Evolutionary conservation across 1,140 invertebrate species (phyloP).

Genomic region (Asobara japonica): DNA sequence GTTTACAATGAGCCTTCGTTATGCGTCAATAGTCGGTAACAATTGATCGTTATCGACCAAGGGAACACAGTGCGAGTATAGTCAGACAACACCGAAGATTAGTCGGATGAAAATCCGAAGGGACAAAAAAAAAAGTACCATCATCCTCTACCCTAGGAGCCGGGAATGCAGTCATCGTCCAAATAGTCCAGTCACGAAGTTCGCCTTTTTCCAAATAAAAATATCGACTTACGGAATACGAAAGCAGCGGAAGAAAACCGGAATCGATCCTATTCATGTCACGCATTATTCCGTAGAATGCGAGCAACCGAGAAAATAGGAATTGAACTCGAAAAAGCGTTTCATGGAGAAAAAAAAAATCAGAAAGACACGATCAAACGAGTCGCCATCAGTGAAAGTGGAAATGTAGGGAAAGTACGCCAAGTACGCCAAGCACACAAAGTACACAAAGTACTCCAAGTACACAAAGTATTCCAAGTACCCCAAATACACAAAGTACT

Average conservation of each 20-base stretch:
- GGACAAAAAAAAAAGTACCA: not conserved
- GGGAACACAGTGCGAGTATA: constrained; percentile 37
- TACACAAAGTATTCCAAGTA: no score
- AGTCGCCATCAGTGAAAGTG: no score
- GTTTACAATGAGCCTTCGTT: constrained; percentile 78
- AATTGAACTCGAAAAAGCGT: no score
- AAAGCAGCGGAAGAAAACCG: not conserved
- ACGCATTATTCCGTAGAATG: constrained; percentile 21
- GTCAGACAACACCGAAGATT: constrained; percentile 4
- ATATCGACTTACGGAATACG: not conserved
- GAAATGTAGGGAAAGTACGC: no score
- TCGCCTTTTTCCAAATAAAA: constrained; percentile 1
- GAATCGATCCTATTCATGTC: constrained; percentile 20
- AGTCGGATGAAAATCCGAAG: not conserved
- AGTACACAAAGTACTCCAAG: no score
- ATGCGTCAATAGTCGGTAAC: constrained; percentile 35
- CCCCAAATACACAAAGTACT: no score
- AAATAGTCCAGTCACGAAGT: not conserved
- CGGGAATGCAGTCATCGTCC: constrained; percentile 11
- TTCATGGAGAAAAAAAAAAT: no score
- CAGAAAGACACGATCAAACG: no score
- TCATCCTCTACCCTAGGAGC: not conserved
- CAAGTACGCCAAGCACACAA: no score
- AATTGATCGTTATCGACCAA: constrained; percentile 44
- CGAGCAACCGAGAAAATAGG: not conserved